phyloP scores from a whole-genome alignment of 2,113 vertebrate genomes.

The Neoarius graeffei region DNA sequence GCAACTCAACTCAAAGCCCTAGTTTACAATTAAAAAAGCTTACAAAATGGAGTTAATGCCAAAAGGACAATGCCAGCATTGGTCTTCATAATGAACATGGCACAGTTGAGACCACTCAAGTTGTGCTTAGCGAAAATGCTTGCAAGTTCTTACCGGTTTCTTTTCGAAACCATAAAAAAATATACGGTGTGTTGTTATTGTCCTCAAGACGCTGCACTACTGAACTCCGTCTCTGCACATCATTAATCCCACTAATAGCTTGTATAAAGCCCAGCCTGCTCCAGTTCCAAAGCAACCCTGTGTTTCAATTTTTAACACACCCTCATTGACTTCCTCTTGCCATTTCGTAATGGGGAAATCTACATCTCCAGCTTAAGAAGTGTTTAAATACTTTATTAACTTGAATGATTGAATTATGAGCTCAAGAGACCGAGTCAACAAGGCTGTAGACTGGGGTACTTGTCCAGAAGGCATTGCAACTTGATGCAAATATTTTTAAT shows the following conservation, averaged over 20 bases:
- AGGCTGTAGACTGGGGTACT: neutral
- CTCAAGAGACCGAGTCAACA: slow-evolving; percentile 15
- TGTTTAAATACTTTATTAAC: slow-evolving; percentile 24
- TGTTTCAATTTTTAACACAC: slow-evolving; percentile 31
- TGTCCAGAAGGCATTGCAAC: neutral
- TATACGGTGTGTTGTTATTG: slow-evolving; percentile 27
- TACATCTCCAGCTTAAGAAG: neutral
- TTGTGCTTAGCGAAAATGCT: slow-evolving; percentile 27
- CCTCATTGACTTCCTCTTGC: slow-evolving; percentile 42
- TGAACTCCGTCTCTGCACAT: slow-evolving; percentile 28
- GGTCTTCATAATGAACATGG: slow-evolving; percentile 24
- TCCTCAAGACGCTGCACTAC: slow-evolving; percentile 26
- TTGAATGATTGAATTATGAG: slow-evolving; percentile 3
- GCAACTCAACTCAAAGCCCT: slow-evolving; percentile 43
- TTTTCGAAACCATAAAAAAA: slow-evolving; percentile 29
- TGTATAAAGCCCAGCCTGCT: slow-evolving; percentile 26
- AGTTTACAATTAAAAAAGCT: slow-evolving; percentile 16
- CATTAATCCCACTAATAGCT: slow-evolving; percentile 36
- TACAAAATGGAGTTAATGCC: slow-evolving; percentile 27
- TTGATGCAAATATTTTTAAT: neutral
- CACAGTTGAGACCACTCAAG: slow-evolving; percentile 20
- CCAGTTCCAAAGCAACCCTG: slow-evolving; percentile 45
- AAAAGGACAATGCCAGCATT: slow-evolving; percentile 28
- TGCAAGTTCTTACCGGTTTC: slow-evolving; percentile 33
- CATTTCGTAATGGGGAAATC: neutral